Conservation (phyloP, 2,888 invertebrate species). For the Phengaris arion region DNA sequence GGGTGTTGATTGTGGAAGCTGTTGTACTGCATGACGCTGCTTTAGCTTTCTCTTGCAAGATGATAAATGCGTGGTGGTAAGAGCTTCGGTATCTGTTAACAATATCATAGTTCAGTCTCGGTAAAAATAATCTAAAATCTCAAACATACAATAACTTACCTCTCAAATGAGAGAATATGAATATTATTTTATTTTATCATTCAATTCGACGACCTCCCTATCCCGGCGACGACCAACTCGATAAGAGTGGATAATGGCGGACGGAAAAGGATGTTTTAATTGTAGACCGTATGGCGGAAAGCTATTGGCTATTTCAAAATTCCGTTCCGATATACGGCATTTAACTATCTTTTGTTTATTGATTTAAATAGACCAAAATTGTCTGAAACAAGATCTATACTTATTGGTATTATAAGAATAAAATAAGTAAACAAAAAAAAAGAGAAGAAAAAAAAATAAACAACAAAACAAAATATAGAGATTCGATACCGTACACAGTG, state of each 20-base stretch:
- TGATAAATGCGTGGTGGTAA: conserved; percentile 55
- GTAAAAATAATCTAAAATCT: background rate
- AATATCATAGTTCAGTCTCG: background rate
- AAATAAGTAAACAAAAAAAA: too few species aligned
- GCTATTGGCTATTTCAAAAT: background rate
- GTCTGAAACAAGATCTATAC: too few species aligned
- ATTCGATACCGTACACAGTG: too few species aligned
- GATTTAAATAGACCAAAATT: background rate
- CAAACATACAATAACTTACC: conserved; percentile 52
- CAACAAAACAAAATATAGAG: too few species aligned
- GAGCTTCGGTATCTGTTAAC: conserved; percentile 70
- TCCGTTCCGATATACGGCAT: background rate
- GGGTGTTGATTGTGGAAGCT: conserved; percentile 76
- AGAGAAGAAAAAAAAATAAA: too few species aligned
- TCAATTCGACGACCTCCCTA: conserved; percentile 60
- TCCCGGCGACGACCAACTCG: conserved; percentile 83
- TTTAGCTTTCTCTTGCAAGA: conserved; percentile 43
- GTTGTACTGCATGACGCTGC: conserved; percentile 72
- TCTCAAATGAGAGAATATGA: conserved; percentile 75
- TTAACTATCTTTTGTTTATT: background rate
- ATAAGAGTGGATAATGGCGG: conserved; percentile 63
- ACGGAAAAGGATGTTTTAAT: conserved; percentile 49
- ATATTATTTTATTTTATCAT: conserved; percentile 60
- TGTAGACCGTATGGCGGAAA: conserved; percentile 12
- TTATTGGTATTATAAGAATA: too few species aligned